Conservation (phyloP, 2,797 vertebrate species). For the Phalloptychus januarius region DNA sequence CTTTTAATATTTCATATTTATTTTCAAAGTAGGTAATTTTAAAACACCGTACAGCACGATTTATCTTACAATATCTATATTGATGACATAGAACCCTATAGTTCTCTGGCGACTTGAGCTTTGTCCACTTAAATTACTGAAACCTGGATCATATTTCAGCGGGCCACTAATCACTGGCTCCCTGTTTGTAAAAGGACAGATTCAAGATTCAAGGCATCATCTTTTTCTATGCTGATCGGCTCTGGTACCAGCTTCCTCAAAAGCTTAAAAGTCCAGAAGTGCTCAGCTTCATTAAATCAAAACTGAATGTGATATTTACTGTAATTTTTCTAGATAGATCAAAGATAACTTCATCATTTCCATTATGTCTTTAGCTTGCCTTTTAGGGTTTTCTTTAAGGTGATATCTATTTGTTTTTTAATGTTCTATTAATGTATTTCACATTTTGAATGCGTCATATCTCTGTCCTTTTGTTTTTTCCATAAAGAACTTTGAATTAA, state of each 20-base stretch:
- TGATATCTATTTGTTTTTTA: not conserved
- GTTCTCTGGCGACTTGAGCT: not conserved
- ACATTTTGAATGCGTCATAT: not conserved
- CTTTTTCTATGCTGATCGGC: not conserved
- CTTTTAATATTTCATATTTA: no score
- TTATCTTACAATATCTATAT: not conserved
- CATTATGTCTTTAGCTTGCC: not conserved
- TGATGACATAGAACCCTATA: not conserved
- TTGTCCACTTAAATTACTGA: not conserved
- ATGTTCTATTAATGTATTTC: slow-evolving; percentile 6
- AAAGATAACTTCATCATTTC: not conserved
- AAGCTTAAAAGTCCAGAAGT: not conserved
- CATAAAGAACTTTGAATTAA: not conserved
- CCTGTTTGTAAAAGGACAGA: not conserved
- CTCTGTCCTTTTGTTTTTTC: not conserved
- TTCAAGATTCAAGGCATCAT: not conserved
- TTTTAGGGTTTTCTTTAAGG: not conserved
- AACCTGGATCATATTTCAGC: not conserved
- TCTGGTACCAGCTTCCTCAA: not conserved
- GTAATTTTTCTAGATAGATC: not conserved
- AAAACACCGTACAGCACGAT: not conserved
- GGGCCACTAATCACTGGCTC: not conserved
- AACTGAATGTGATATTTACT: not conserved
- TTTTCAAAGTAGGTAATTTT: not conserved
- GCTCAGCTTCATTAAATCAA: not conserved